phyloP scores from a whole-genome alignment of 2,113 vertebrate species.

The Aegotheles bennettii region DNA sequence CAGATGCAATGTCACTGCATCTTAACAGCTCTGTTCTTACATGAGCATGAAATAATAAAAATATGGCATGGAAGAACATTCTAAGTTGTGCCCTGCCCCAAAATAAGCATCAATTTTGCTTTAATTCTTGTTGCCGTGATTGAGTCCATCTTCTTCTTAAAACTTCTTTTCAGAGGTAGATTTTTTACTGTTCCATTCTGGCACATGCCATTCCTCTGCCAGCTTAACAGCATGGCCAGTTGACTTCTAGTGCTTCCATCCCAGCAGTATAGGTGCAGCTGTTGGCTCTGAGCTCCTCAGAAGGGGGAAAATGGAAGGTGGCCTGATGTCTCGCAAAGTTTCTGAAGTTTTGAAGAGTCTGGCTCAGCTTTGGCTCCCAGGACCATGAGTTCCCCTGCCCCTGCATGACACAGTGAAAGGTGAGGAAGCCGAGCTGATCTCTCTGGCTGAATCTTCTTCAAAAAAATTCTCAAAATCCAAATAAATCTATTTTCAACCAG shows the following conservation, averaged over 20 bases:
- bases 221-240: not conserved
- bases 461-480: not conserved
- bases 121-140: not conserved
- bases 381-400: not conserved
- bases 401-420: not conserved
- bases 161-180: not conserved
- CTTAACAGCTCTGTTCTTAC: not conserved
- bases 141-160: not conserved
- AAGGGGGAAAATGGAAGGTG: not conserved
- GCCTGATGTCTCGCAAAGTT: not conserved
- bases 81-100: not conserved
- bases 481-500: not conserved
- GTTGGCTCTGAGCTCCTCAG: not conserved
- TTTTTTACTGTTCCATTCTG: not conserved
- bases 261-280: rapidly evolving
- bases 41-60: not conserved
- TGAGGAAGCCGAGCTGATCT: not conserved
- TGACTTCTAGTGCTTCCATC: not conserved
- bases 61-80: not conserved
- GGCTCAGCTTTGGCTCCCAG: not conserved
- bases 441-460: not conserved
- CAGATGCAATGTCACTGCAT: no score
- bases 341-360: not conserved
- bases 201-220: not conserved
- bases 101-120: not conserved